phyloP scores from a whole-genome alignment of 1,140 invertebrate genomes.

The Drosophila miranda region DNA sequence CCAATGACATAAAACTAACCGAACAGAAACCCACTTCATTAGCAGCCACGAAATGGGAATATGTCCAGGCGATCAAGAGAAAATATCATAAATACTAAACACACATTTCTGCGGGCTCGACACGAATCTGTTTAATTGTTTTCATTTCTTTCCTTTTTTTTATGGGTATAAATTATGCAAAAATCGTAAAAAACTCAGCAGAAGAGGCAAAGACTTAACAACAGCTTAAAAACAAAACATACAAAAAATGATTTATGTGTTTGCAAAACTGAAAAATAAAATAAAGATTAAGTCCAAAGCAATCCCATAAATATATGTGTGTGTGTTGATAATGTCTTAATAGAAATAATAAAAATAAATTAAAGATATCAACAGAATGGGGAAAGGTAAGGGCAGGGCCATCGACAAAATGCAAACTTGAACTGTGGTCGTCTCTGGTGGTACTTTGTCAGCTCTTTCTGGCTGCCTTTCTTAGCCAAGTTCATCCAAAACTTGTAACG shows the following conservation, averaged over 20 bases:
- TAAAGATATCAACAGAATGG: no score
- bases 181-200: slow-evolving; percentile 60
- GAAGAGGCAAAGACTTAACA: slow-evolving; percentile 28
- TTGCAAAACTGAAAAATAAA: slow-evolving; percentile 28
- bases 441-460: slow-evolving; percentile 34
- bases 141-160: slow-evolving; percentile 23
- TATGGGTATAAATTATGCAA: slow-evolving; percentile 67
- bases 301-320: slow-evolving; percentile 51
- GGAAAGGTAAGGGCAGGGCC: slow-evolving; percentile 10
- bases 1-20: slow-evolving; percentile 60
- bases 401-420: slow-evolving; percentile 40
- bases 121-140: slow-evolving; percentile 58
- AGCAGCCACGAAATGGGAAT: slow-evolving; percentile 47
- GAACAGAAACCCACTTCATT: slow-evolving; percentile 61
- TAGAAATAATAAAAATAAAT: slow-evolving; percentile 39
- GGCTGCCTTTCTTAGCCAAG: slow-evolving; percentile 1
- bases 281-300: slow-evolving; percentile 18
- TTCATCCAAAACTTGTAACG: slow-evolving; percentile 31
- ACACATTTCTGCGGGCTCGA: slow-evolving; percentile 68
- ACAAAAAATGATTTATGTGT: slow-evolving; percentile 61
- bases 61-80: slow-evolving; percentile 21
- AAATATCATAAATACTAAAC: slow-evolving; percentile 21
- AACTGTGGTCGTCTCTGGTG: slow-evolving; percentile 33
- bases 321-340: slow-evolving; percentile 72
- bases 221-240: slow-evolving; percentile 40